Percentiles rank a stretch among this genome's conserved stretches.
Conservation (phyloP, 2,888 invertebrate genomes). For the Troides aeacus region DNA sequence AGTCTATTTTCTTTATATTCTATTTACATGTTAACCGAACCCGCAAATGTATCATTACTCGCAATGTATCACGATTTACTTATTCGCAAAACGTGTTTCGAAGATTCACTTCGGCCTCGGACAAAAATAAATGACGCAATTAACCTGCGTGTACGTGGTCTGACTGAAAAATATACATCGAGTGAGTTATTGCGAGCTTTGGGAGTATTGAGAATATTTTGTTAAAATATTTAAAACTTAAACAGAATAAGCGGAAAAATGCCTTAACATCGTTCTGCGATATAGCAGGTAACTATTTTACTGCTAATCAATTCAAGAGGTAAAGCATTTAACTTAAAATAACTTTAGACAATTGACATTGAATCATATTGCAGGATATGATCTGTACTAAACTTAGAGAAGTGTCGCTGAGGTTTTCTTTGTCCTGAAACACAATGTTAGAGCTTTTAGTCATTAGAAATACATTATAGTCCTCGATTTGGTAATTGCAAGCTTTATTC, state of each 20-base stretch:
- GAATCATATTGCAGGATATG: too few relatives aligned
- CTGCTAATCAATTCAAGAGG: too few relatives aligned
- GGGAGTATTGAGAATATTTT: background rate
- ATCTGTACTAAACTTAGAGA: too few relatives aligned
- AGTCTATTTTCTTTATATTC: too few relatives aligned
- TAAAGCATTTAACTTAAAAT: too few relatives aligned
- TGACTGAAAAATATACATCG: background rate
- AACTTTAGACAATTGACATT: too few relatives aligned
- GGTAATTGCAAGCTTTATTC: too few relatives aligned
- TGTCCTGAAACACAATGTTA: too few relatives aligned
- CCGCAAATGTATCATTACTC: background rate
- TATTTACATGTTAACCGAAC: background rate
- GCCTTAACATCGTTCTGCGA: background rate
- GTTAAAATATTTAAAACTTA: background rate
- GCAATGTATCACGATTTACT: background rate
- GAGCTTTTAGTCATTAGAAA: too few relatives aligned
- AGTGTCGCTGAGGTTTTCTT: too few relatives aligned
- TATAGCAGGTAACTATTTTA: background rate
- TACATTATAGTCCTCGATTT: too few relatives aligned
- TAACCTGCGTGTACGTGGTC: slow-evolving; percentile 3
- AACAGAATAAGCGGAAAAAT: background rate
- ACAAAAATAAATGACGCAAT: slow-evolving; percentile 5
- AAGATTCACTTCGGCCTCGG: background rate
- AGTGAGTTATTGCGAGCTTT: slow-evolving; percentile 1
- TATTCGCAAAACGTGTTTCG: background rate